phyloP scores from a whole-genome alignment of 2,113 vertebrate species.

The Martes martes region DNA sequence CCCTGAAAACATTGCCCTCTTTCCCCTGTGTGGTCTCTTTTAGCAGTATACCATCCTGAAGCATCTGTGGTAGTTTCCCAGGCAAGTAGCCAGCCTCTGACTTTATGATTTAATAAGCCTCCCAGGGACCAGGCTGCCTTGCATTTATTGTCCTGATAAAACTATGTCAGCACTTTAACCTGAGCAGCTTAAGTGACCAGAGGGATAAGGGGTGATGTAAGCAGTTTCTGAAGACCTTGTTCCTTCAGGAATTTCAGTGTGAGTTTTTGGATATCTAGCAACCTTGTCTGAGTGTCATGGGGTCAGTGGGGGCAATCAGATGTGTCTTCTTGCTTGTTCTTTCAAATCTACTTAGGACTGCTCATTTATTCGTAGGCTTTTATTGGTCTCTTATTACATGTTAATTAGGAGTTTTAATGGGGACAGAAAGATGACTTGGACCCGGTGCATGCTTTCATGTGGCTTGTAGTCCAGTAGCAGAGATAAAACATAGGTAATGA shows the following conservation, averaged over 20 bases:
- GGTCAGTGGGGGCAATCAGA: background rate
- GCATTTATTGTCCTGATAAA: background rate
- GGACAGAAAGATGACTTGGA: constrained; percentile 13
- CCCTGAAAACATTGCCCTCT: background rate
- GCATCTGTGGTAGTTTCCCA: constrained; percentile 38
- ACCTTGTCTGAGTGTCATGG: background rate
- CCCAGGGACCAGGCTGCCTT: background rate
- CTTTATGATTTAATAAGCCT: constrained; percentile 56
- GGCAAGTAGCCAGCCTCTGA: constrained; percentile 49
- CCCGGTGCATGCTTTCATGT: background rate
- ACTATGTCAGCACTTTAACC: constrained; percentile 34
- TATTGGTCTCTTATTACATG: constrained; percentile 16
- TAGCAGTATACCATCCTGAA: background rate
- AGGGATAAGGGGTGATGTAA: background rate
- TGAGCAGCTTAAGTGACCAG: constrained; percentile 7
- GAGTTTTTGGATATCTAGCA: background rate
- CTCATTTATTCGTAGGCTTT: constrained; percentile 21
- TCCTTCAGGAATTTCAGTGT: constrained; percentile 37
- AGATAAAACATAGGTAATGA: background rate
- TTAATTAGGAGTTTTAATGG: constrained; percentile 44
- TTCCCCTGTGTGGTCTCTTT: constrained; percentile 6
- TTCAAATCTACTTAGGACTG: background rate
- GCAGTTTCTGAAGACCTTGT: constrained; percentile 43
- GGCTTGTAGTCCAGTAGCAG: background rate
- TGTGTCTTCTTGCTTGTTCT: background rate